Conservation (phyloP, 2,888 invertebrate species). For the Morpho helenor region DNA sequence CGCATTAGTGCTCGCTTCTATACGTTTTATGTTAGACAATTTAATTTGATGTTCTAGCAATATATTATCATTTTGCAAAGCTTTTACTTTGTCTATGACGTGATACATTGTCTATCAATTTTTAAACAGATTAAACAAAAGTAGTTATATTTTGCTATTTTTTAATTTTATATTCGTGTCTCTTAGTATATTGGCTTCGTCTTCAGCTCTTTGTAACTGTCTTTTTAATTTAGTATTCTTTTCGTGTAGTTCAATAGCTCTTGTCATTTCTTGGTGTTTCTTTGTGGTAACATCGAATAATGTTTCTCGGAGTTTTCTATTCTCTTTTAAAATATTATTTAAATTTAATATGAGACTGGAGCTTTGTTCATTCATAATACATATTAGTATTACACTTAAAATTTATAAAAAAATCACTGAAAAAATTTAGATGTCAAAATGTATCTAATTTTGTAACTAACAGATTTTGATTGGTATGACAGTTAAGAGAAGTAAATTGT, state of each 20-base stretch:
- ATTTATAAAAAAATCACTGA: not conserved
- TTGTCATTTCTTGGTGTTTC: constrained; percentile 65
- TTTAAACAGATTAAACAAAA: not conserved
- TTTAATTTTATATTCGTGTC: constrained; percentile 26
- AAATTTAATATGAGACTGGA: constrained; percentile 22
- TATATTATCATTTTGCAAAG: constrained; percentile 44
- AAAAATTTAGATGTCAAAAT: too few species aligned
- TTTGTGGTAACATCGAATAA: constrained; percentile 50
- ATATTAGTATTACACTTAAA: not conserved
- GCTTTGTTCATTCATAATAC: not conserved
- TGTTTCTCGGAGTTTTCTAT: constrained; percentile 37
- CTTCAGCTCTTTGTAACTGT: constrained; percentile 40
- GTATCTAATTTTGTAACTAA: too few species aligned
- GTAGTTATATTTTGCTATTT: not conserved
- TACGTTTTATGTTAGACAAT: constrained; percentile 42
- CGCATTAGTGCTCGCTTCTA: constrained; percentile 50
- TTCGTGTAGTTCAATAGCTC: constrained; percentile 59
- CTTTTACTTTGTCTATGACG: constrained; percentile 31
- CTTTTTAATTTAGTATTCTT: constrained; percentile 42
- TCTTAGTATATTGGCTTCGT: constrained; percentile 36
- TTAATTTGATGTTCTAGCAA: constrained; percentile 40
- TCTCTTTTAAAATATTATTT: constrained; percentile 39
- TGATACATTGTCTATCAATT: constrained; percentile 22
- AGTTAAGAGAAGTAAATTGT: too few species aligned
- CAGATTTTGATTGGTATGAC: too few species aligned